Base-by-base conservation (phyloP, 2,113 vertebrate species). In the Leptobrachium leishanense region DNA sequence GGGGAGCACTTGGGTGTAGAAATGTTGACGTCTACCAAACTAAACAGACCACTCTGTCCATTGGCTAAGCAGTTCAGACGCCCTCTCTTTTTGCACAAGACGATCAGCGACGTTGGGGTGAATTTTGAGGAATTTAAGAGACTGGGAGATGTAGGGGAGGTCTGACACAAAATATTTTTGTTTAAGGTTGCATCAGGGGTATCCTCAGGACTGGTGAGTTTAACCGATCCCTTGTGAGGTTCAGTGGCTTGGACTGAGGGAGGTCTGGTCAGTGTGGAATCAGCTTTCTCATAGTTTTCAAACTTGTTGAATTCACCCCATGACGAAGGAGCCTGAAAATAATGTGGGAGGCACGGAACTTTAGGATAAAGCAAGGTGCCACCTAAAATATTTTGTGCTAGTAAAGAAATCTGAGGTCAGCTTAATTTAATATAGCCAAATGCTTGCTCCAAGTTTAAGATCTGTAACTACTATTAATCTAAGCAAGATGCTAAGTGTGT, bases 321-420 rank as follows among this genome's bases (percentile, higher is more conserved):
- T 85, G 95, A 90, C 90, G 93, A 93, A 89, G 93, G 89, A 92
- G 92, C 93, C 96, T 96, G 91, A 85, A 95, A 93, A 95, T 91
- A 95, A 91, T 82, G 93, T 84, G 91, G 91, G 90, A 92, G 92
- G 89, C 87, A 91, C 89, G 87, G 85, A 92, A 84, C 90, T 90
- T 88, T 93, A 89, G 93, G 86, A 91, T 82, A 85, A 85, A 82
- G 82, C 87, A 87, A 66, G 82, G 88, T 79, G 88, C 88, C 86
- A 85, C 84, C 87, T 87, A 83, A 85, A 89, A 89, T 50, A 50
- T 8, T 86, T 79, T 86, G 83, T 0, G 64, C 83, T 82, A 90
- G 83, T 69, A 72, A 4, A 85, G 75, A 85, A 84, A 86, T 50
- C 4, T 50, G 46, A 50, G 46, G 46, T 8, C 46, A 50, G 4